Base-by-base conservation (phyloP, 2,888 invertebrate species). In the Eledone cirrhosa region DNA sequence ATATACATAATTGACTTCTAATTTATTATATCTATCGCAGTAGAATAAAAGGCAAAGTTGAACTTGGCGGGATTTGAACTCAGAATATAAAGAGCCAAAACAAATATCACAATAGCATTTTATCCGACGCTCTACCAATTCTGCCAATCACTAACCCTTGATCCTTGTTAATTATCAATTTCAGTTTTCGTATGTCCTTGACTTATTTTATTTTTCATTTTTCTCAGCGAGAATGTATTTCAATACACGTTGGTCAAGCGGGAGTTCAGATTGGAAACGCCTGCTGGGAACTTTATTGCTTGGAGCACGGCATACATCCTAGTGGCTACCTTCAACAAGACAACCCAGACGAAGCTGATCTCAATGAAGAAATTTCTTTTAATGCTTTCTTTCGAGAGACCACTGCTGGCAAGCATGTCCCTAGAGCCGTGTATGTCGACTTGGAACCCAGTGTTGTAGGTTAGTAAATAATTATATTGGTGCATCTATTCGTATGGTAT, bases 391-490 rank as follows among this genome's bases (percentile, higher is more conserved):
- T 92, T 89, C 91, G 91, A 83, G 97, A 98, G 92, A 98, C 97
- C 80, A 96, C 96, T 78, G 95, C 96, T 69, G 98, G 98, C 88
- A 98, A 98, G 90, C 97, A 98, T 90, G 88, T 88, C 59, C 88
- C 88, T n/a, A 79, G 88, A n/a, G 87, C 87, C 11, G 86, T 88
- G n/a, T 88, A 97, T 89, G 97, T 98, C 19, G 98, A 98, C 91
- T 93, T 98, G 90, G 98, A 98, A 92, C 98, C 98, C 81, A 97
- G 97, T 85, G 98, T 98, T 88, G 97, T 98, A 83, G 95, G 95
- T 94, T 89, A 92, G 93, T 19, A 24, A 22, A 48, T 4, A 8
- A 4, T 11, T 11, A 41, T 47, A 29, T 13, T 22, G n/a, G 16
- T 27, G 67, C 4, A 27, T 31, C 16, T 67, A 16, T 41, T 41